Percentiles rank a stretch among this genome's conserved stretches.
Evolutionary conservation across 2,113 vertebrate genomes (phyloP).

Genomic region (Rhinoderma darwinii): DNA sequence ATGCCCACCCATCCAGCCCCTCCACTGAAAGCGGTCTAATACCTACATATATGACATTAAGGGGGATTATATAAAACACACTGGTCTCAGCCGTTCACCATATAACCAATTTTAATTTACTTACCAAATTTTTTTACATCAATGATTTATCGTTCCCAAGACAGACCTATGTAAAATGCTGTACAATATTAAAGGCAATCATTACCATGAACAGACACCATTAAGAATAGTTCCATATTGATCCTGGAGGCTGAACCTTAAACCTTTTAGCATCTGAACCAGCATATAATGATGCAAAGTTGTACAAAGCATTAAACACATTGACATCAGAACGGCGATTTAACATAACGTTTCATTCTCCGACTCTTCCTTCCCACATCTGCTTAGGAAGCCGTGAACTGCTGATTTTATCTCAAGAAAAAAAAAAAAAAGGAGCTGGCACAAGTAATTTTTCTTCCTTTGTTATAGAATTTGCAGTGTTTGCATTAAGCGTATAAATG

Average conservation of each 20-base stretch:
- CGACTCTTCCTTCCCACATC: conserved; percentile 10
- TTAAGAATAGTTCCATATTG: neutral
- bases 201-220: neutral
- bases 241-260: neutral
- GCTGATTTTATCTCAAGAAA: conserved; percentile 9
- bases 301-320: no score
- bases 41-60: neutral
- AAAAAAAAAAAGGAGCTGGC: conserved; percentile 28
- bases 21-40: neutral
- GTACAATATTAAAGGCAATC: neutral
- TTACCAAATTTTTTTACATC: neutral
- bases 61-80: neutral
- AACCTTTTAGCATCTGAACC: neutral
- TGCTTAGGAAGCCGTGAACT: neutral
- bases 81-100: neutral
- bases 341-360: neutral
- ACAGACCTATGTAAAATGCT: neutral
- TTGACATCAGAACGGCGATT: neutral
- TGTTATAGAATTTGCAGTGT: conserved; percentile 42
- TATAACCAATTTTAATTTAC: neutral
- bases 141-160: neutral
- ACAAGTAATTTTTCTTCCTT: conserved; percentile 31
- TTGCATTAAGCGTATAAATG: conserved; percentile 46
- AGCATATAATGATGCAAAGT: neutral
- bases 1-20: no score